These are phyloP conservation scores for Orycteropus afer DNA, from an alignment of 2,113 vertebrate species.

Conservation along the genomic window DNA sequence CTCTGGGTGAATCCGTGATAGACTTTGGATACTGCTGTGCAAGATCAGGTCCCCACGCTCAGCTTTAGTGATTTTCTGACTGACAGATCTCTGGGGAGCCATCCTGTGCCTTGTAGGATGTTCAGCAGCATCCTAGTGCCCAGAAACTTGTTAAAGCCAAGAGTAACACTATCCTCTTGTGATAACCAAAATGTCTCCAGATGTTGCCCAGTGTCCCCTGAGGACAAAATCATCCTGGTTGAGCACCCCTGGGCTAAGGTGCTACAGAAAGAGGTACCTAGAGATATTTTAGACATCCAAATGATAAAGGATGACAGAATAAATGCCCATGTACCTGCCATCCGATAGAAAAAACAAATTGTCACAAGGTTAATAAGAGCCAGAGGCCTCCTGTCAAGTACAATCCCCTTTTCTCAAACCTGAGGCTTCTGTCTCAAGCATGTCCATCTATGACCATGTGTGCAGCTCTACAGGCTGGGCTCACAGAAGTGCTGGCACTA, in stretches of 20 bases:
- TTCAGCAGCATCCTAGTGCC: no score
- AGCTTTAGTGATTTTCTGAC: neutral
- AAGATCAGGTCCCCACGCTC: neutral
- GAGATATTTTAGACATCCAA: neutral
- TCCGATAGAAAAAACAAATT: neutral
- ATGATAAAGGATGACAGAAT: neutral
- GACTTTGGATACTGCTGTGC: neutral
- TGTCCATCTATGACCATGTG: neutral
- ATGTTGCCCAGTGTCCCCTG: neutral
- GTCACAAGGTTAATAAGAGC: neutral
- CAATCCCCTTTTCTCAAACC: neutral
- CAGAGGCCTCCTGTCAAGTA: neutral
- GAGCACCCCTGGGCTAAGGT: neutral
- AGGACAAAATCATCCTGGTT: neutral
- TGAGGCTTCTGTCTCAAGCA: neutral
- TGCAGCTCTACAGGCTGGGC: no score
- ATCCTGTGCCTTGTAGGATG: neutral
- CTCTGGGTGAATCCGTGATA: neutral
- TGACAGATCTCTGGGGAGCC: accelerated
- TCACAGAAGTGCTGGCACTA: neutral
- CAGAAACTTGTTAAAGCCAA: neutral
- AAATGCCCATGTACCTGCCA: neutral
- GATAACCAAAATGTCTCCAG: neutral
- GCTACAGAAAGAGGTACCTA: neutral
- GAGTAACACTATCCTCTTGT: neutral